Evolutionary conservation across 2,113 vertebrate species (phyloP).

Genomic region (Gila orcuttii): DNA sequence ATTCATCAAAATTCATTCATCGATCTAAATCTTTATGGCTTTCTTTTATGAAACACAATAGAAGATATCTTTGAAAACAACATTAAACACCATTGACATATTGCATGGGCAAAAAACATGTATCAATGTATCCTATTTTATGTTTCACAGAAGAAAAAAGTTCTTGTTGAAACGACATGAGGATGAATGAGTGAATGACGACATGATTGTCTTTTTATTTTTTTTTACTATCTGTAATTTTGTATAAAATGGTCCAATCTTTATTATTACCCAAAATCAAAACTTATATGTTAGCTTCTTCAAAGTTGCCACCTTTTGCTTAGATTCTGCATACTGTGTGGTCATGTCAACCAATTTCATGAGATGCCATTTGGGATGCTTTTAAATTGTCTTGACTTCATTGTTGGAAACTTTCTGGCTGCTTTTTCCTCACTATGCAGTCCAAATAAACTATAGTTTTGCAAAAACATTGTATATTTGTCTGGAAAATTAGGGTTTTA

Average conservation of each 20-base stretch:
- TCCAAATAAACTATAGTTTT: neutral
- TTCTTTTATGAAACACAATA: neutral
- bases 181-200: neutral
- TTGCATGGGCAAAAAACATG: neutral
- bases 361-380: neutral
- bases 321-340: neutral
- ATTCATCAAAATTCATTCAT: neutral
- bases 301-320: neutral
- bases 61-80: neutral
- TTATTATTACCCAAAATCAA: neutral
- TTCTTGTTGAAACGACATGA: neutral
- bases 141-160: neutral
- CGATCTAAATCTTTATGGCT: neutral
- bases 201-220: neutral
- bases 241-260: neutral
- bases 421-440: neutral
- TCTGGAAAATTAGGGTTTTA: too few relatives aligned
- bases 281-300: neutral
- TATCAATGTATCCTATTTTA: neutral
- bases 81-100: neutral
- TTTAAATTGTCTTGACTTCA: neutral
- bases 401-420: neutral
- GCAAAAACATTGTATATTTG: neutral
- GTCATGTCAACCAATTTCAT: neutral
- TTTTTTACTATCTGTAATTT: too few relatives aligned